These are phyloP conservation scores for Galleria mellonella DNA, from an alignment of 1,140 invertebrate genomes.

Conservation along the genomic window DNA sequence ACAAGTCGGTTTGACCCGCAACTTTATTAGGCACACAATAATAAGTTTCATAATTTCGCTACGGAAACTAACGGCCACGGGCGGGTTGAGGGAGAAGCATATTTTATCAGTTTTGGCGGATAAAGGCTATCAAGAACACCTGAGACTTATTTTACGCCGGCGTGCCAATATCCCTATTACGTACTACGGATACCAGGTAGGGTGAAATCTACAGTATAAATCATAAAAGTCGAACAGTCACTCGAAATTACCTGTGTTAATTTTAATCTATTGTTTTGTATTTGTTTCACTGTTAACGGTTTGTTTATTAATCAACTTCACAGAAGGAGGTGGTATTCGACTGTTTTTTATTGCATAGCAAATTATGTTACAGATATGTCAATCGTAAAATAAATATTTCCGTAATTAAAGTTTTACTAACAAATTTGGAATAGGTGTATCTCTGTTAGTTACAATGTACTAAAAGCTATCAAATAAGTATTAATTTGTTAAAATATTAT, in stretches of 20 bases:
- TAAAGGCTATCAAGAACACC: conserved; percentile 67
- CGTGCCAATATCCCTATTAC: conserved; percentile 29
- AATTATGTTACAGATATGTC: too few species aligned
- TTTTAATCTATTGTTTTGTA: conserved; percentile 2
- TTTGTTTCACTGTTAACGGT: conserved; percentile 14
- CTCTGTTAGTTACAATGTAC: too few species aligned
- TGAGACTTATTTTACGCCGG: conserved; percentile 62
- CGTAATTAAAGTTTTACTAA: too few species aligned
- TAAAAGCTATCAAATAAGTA: too few species aligned
- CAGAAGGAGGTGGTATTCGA: too few species aligned
- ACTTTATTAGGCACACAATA: conserved; percentile 8
- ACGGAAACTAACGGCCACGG: conserved; percentile 25
- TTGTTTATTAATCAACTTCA: too few species aligned
- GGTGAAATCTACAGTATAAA: conserved; percentile 16
- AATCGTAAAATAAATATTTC: too few species aligned
- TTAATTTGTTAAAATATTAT: too few species aligned
- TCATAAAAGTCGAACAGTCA: conserved; percentile 24
- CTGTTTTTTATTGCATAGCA: too few species aligned
- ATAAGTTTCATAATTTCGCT: conserved; percentile 25
- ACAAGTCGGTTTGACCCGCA: not conserved
- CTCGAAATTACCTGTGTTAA: conserved; percentile 25
- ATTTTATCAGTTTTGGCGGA: conserved; percentile 70
- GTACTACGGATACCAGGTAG: conserved; percentile 3
- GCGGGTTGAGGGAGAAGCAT: conserved; percentile 37
- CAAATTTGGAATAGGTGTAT: too few species aligned